Base-by-base conservation (phyloP, 2,797 vertebrate species). In the Lithobates sylvaticus region DNA sequence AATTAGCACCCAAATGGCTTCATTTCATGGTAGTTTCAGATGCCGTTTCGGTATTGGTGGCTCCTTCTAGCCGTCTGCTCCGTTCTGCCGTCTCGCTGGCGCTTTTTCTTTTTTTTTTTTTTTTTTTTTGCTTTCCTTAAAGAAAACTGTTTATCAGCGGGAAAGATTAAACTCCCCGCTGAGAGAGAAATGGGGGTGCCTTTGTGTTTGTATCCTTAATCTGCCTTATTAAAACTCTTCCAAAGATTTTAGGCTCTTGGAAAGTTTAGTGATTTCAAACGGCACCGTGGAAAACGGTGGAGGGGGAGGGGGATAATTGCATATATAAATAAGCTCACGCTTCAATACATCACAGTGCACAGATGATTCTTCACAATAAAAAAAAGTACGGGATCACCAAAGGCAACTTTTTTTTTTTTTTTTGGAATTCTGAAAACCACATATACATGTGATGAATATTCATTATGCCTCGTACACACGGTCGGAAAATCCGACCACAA, bases 151-250 rank as follows among this genome's bases (percentile, higher is more conserved):
- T 91, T 90, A 90, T 91, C 88, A 90, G 90, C 86, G 89, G 84
- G 92, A 89, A 93, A 92, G 93, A 94, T 94, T 91, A 93, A 92
- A 91, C 90, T 84, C 78, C 88, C 88, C 21, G 12, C 84, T 78
- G 85, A 88, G 88, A 7, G 44, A 89, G 90, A 91, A 93, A 91
- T 91, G 90, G 91, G 44, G 92, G 91, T 90, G 92, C 90, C 90
- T 93, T 91, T 93, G 90, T 93, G 90, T 89, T 74, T 89, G 2
- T 86, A 88, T 89, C 92, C 90, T 92, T 93, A 93, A 93, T 93
- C 90, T 91, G 91, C 90, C 92, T 92, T 92, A 92, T 92, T 93
- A 92, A 83, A 91, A 93, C 92, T 92, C 91, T 91, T 93, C 91
- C 88, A 86, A 90, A 91, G 89, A 91, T 92, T 93, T 85, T 88